Conservation (phyloP, 2,113 vertebrate species). For the Calonectris borealis region DNA sequence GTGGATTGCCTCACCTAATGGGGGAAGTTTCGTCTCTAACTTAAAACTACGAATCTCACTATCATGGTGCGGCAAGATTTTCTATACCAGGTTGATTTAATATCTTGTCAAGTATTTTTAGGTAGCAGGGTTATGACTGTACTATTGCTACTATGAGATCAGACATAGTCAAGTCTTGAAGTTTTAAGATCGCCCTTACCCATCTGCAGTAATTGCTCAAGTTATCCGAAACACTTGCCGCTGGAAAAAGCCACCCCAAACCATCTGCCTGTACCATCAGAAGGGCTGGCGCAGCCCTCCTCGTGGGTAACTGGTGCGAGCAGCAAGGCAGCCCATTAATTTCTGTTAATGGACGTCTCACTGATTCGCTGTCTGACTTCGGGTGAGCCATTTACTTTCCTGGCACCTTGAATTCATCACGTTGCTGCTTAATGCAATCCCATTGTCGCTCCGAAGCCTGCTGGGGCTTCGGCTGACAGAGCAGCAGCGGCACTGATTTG, state of each 20-base stretch:
- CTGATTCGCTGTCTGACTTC: neutral
- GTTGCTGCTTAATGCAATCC: neutral
- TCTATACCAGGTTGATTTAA: neutral
- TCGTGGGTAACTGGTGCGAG: fast-evolving
- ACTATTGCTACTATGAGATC: neutral
- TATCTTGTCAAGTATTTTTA: neutral
- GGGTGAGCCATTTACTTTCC: neutral
- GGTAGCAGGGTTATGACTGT: neutral
- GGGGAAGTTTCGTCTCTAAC: neutral
- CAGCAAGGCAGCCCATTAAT: neutral
- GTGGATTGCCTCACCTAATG: neutral
- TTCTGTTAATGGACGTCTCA: neutral
- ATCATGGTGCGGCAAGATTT: neutral
- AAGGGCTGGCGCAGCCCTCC: neutral
- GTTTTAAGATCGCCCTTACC: neutral
- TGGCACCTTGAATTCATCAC: neutral
- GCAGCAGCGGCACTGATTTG: neutral
- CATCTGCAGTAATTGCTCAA: neutral
- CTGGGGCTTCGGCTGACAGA: neutral
- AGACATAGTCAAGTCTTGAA: neutral
- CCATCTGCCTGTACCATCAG: neutral
- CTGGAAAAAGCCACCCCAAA: neutral
- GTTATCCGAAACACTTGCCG: neutral
- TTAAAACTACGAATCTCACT: neutral
- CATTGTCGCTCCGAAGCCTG: fast-evolving